Evolutionary conservation across 2,113 vertebrate species (phyloP), one percentile per base, ranked within the genome.

Genomic region (Fulmarus glacialis): DNA sequence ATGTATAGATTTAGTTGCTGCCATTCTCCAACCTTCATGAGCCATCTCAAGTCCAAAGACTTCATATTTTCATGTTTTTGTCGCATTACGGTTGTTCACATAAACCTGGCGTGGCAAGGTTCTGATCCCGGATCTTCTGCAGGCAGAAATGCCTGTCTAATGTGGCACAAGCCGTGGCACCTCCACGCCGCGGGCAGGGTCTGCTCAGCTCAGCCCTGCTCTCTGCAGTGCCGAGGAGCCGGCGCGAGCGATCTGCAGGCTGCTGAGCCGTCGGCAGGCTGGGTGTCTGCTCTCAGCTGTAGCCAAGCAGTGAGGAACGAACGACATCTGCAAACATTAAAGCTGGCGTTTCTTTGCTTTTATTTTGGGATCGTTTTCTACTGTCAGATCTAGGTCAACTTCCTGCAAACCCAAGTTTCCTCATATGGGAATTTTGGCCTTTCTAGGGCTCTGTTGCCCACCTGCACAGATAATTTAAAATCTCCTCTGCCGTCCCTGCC

Each of bases 41-140:
- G 15, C 20, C 8, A 36, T 8, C 26, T 74, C 40, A 62, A 53
- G 6, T 15, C 34, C 24, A n/a, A 30, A 78, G 56, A 15, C 1
- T 14, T 32, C 36, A 3, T 4, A 0, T 60, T 85, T 48, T 42
- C 6, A 1, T 4, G 15, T 0, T 15, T 63, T 32, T 81, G 7
- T 40, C 0, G 0, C 22, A 7, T 26, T 20, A 5, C 5, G 42
- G 38, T 8, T 79, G 27, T 30, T 81, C n/a, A 53, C 12, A 2
- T 12, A 36, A n/a, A 30, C 20, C 38, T 45, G 8, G 29, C 1
- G 1, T 7, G 42, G 36, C 21, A 43, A 55, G 23, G 34, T 7
- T 32, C 50, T 34, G 21, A 36, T 40, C 38, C 36, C 36, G 52
- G 45, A 48, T 32, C n/a, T 63, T 55, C 56, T 82, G 62, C 26